Percentiles rank a stretch among this genome's conserved stretches.
Evolutionary conservation across 2,888 invertebrate genomes (phyloP).

Genomic region (Rambutsinella grinnellia): DNA sequence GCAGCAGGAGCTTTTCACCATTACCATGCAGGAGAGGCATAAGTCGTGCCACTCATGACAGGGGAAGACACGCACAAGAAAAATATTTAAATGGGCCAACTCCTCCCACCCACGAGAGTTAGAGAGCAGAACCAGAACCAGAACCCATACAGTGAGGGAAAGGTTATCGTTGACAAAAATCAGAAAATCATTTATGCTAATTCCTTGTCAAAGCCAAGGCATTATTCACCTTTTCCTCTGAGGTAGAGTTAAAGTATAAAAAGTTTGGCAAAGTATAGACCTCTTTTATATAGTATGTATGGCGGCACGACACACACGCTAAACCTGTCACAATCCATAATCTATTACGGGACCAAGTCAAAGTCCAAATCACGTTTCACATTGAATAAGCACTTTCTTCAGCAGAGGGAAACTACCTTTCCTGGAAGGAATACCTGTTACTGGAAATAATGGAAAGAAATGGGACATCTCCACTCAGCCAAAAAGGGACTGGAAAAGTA

Average conservation of each 20-base stretch:
- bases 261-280: too few relatives aligned
- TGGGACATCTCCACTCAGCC: background rate
- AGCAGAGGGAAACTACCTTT: background rate
- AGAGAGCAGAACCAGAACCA: too few relatives aligned
- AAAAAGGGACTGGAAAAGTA: too few relatives aligned
- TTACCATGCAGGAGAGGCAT: too few relatives aligned
- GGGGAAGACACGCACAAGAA: too few relatives aligned
- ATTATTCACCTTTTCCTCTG: background rate
- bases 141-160: too few relatives aligned
- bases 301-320: background rate
- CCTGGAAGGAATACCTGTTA: constrained; percentile 15
- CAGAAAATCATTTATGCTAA: constrained; percentile 23
- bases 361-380: constrained; percentile 26
- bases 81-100: too few relatives aligned
- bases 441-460: constrained; percentile 2
- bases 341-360: constrained; percentile 5
- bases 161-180: background rate
- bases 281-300: too few relatives aligned
- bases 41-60: too few relatives aligned
- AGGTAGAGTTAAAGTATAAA: background rate
- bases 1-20: too few relatives aligned
- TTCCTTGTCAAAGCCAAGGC: constrained; percentile 15
- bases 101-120: too few relatives aligned
- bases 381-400: background rate
- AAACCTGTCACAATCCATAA: constrained; percentile 9